These are phyloP conservation scores for Taenaris catops DNA, from an alignment of 2,888 invertebrate genomes.

Conservation along the genomic window DNA sequence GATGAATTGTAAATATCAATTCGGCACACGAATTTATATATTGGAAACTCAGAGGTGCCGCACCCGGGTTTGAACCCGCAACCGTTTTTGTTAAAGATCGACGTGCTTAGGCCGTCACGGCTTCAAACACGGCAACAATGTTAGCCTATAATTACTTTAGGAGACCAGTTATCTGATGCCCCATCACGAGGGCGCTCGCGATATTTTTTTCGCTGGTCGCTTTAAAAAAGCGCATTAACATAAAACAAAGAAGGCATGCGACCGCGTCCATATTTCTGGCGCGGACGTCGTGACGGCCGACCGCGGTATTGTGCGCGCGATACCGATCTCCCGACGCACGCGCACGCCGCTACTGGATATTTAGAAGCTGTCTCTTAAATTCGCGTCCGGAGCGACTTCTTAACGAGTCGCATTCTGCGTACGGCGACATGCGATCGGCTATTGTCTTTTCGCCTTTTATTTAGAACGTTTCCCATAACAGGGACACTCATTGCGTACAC, in stretches of 20 bases:
- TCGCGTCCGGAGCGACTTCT: constrained; percentile 54
- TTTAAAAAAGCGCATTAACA: constrained; percentile 70
- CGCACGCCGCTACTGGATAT: constrained; percentile 64
- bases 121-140: no score
- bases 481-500: constrained; percentile 29
- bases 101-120: no score
- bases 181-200: constrained; percentile 53
- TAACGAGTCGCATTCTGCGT: constrained; percentile 73
- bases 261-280: constrained; percentile 71
- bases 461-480: constrained; percentile 37
- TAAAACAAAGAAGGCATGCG: constrained; percentile 70
- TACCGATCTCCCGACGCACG: constrained; percentile 71
- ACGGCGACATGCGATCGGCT: constrained; percentile 59
- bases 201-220: constrained; percentile 59
- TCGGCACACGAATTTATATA: no score
- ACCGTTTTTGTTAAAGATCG: no score
- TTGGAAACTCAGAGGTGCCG: no score
- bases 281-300: constrained; percentile 70
- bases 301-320: constrained; percentile 72
- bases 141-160: constrained; percentile 6
- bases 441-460: constrained; percentile 54
- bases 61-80: no score
- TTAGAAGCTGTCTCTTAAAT: constrained; percentile 76
- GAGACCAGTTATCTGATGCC: constrained; percentile 49
- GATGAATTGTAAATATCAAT: no score